Base-by-base conservation (phyloP, 2,113 vertebrate species). In the Orycteropus afer region DNA sequence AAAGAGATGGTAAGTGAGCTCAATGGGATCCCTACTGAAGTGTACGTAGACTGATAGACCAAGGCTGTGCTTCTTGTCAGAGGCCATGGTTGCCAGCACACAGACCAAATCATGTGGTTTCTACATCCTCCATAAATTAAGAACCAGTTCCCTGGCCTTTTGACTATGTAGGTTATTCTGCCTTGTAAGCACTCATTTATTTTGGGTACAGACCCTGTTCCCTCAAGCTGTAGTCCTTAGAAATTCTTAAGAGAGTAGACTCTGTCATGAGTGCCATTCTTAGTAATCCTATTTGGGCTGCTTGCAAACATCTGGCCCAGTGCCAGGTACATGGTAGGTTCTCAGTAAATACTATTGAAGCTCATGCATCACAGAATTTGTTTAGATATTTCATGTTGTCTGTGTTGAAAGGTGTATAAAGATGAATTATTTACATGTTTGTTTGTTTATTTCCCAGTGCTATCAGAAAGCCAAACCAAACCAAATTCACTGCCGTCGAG, bases 1-100 rank as follows among this genome's bases (percentile, higher is more conserved):
- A 98, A 90, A 80, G 86, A 98, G 97, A 97, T 98, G 98, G 98
- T 98, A 97, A 98, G 98, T 98, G 90, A 96, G 80, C 76, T 97
- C 90, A 95, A 74, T 32, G 74, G 88, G 81, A 6, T 93, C 80
- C 49, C 96, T 93, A 45, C 34, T 77, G 80, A 96, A 94, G 83
- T 79, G 65, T 14, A n/a, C 63, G 22, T 22, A n/a, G n/a, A 37
- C 67, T 71, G 69, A 10, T 20, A 1, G 34, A 0, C 29, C 86
- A 93, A 67, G 59, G 37, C 88, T 69, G 42, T 91, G 87, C 93
- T 97, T 97, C 97, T 86, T 17, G 7, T 32, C 69, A 97, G 96
- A 97, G 53, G 85, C 84, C 53, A 97, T 97, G 94, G 96, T 98
- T 98, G 95, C 86, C 57, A 67, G 90, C 55, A 80, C 4, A 0